A percentile compares a stretch with the other conserved stretches of the same genome.
phyloP scores from a whole-genome alignment of 2,113 vertebrate genomes.

The Erinaceus europaeus region DNA sequence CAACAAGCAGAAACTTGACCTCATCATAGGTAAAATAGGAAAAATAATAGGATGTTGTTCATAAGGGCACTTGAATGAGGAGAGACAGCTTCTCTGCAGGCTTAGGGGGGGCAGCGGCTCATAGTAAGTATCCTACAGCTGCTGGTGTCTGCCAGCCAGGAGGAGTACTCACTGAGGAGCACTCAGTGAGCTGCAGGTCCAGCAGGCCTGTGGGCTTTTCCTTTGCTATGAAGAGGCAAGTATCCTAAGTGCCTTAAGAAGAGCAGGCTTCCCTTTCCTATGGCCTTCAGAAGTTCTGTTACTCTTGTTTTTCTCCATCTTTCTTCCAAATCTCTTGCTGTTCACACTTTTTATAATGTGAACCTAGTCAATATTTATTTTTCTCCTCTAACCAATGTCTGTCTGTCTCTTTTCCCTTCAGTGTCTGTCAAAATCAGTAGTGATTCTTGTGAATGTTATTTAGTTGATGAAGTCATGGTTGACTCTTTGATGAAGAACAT shows the following conservation, averaged over 20 bases:
- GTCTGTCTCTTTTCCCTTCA: not conserved
- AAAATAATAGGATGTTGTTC: not conserved
- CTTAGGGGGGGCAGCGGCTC: not conserved
- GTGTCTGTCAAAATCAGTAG: not conserved
- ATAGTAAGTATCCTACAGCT: no score
- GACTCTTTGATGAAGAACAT: not conserved
- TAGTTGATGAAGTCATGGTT: not conserved
- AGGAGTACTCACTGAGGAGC: no score
- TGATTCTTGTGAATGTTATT: not conserved
- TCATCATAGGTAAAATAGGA: not conserved
- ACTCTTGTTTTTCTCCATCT: not conserved
- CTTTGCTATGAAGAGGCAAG: not conserved
- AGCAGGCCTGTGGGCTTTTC: not conserved
- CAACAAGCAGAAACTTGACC: not conserved
- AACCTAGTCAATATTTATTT: not conserved
- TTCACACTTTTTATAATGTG: not conserved
- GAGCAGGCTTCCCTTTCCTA: not conserved
- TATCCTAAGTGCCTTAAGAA: accelerated
- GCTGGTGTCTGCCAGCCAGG: no score
- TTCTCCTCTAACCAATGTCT: not conserved
- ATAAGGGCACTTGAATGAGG: not conserved
- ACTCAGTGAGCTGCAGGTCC: no score
- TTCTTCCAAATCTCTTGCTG: not conserved
- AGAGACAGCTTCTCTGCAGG: not conserved
- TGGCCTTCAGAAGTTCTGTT: not conserved